phyloP scores from a whole-genome alignment of 2,797 vertebrate genomes.

The Lepus townsendii region DNA sequence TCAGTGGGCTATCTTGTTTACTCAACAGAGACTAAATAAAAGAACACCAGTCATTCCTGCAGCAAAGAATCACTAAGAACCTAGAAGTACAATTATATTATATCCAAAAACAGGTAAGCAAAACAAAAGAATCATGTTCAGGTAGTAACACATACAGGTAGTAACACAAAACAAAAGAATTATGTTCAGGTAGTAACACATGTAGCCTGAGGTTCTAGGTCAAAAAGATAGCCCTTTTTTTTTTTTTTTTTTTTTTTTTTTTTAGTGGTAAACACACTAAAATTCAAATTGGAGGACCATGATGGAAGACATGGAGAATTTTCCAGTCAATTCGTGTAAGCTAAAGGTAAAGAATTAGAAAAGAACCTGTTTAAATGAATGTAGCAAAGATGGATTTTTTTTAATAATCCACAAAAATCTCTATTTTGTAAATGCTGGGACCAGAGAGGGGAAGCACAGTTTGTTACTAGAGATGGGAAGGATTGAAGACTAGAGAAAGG shows the following conservation, averaged over 20 bases:
- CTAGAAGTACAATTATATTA: neutral
- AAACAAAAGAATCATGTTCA: neutral
- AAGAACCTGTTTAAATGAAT: slow-evolving; percentile 32
- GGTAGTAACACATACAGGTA: neutral
- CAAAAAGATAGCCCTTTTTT: neutral
- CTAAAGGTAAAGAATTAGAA: neutral
- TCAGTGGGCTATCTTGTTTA: neutral
- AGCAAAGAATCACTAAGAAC: neutral
- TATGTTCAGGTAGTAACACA: neutral
- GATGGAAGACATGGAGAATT: neutral
- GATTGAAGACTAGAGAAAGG: neutral
- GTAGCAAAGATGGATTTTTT: neutral
- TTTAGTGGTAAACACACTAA: slow-evolving; percentile 1
- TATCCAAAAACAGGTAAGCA: slow-evolving; percentile 23
- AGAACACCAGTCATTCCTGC: neutral
- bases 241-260: neutral
- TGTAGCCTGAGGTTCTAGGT: neutral
- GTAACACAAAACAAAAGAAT: neutral
- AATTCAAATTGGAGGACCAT: neutral
- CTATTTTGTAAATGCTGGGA: slow-evolving; percentile 22
- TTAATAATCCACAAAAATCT: slow-evolving; percentile 21
- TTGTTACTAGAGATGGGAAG: neutral
- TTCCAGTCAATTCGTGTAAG: neutral
- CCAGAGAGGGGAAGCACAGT: neutral
- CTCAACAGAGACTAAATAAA: neutral